Evolutionary conservation across 2,888 invertebrate species (phyloP), one percentile per base, ranked within the genome.

Genomic region (Drosophila lacicola): DNA sequence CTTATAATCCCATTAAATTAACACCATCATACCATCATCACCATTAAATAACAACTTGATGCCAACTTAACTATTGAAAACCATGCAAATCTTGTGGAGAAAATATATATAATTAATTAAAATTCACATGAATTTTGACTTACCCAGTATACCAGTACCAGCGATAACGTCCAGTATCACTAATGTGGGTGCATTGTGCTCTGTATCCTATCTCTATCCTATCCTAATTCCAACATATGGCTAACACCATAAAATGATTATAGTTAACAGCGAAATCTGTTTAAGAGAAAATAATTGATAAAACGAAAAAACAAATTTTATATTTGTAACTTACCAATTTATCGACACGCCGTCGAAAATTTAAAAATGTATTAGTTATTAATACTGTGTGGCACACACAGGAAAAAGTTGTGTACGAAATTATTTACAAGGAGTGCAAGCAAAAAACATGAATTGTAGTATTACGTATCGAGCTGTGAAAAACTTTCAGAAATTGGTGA

Each of bases 221-320:
- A 67, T 34, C 61, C 56, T 70, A 61, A 75, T 69, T 57, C 61
- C 56, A 75, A 70, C 47, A 19, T 10, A 75, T 70, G 70, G 61
- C 70, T 45, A 56, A 61, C 25, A 34, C 19, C 25, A 29, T 29
- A 17, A 19, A 37, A 37, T 3, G 10, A 13, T 11, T 17, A 3
- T 13, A 10, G 10, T 6, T 14, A 17, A 5, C 5, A 13, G 11
- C 6, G 21, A 14, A 29, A 49, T 10, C 64, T 34, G 11, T 47
- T n/a, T 9, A 33, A 2, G 29, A 29, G 1, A n/a, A 39, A 19
- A 9, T n/a, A 21, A 25, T 25, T 4, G 9, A 21, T 36, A 2
- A 21, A n/a, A 4, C 13, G 11, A 36, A 13, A 11, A 2, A 41
- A 0, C 9, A 5, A 41, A 10, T 37, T 0, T 6, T 2, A n/a